Percentiles rank a stretch among this genome's conserved stretches.
Conservation (phyloP, 2,113 vertebrate species). For the Ciconia maguari region DNA sequence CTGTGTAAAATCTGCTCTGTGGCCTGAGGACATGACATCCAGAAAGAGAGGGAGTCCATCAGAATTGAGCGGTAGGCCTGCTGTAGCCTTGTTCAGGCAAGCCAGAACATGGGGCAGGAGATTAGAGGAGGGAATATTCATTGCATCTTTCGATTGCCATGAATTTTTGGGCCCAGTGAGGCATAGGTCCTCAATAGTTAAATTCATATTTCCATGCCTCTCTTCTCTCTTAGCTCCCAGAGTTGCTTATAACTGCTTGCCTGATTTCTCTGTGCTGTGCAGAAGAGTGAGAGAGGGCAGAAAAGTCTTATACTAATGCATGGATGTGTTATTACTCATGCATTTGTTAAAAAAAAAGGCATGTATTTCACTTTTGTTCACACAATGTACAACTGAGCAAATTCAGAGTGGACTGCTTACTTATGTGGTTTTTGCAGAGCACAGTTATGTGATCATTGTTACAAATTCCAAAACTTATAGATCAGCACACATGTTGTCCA, state of each 20-base stretch:
- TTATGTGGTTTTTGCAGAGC: not conserved
- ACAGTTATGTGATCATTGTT: not conserved
- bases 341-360: not conserved
- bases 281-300: not conserved
- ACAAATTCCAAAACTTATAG: not conserved
- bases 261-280: not conserved
- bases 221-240: not conserved
- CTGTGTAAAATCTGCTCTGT: not conserved
- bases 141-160: not conserved
- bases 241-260: not conserved
- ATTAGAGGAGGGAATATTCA: not conserved
- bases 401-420: not conserved
- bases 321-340: not conserved
- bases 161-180: not conserved
- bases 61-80: not conserved
- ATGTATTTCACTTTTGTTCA: not conserved
- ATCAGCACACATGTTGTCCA: fast-evolving
- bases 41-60: not conserved
- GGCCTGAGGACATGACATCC: not conserved
- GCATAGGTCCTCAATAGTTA: not conserved
- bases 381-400: not conserved
- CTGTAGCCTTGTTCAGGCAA: not conserved
- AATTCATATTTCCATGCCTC: not conserved
- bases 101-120: not conserved
- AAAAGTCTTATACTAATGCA: not conserved